Evolutionary conservation across 30 jellyfish, hydroid and myxozoan species (phyloP).

Genomic region (Pelagia noctiluca): DNA sequence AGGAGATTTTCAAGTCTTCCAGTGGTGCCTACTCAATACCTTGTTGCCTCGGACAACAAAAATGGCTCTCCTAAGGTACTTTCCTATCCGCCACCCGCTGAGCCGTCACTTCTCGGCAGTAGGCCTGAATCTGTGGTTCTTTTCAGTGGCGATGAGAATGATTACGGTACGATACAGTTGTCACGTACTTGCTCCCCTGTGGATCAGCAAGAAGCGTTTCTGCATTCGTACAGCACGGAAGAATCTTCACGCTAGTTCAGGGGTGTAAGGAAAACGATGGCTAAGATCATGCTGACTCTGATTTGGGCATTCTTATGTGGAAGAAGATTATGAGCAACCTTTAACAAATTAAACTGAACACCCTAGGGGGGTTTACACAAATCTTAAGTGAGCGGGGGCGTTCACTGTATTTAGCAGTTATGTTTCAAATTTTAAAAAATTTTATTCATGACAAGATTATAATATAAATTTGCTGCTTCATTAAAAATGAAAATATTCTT

Average conservation of each 20-base stretch:
- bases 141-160: constrained; percentile 66
- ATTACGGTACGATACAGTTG: constrained; percentile 68
- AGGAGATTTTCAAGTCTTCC: constrained; percentile 97
- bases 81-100: constrained; percentile 73
- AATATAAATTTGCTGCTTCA: too few relatives aligned
- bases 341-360: too few relatives aligned
- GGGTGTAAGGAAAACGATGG: too few relatives aligned
- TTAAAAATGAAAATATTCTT: too few relatives aligned
- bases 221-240: constrained; percentile 51
- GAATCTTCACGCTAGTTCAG: constrained; percentile 54
- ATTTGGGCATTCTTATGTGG: too few relatives aligned
- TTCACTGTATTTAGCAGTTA: too few relatives aligned
- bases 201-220: constrained; percentile 31
- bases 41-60: constrained; percentile 74
- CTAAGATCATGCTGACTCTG: too few relatives aligned
- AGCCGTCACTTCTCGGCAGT: constrained; percentile 36
- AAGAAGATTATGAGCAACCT: too few relatives aligned
- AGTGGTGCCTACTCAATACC: constrained; percentile 81
- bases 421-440: too few relatives aligned
- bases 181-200: constrained; percentile 94
- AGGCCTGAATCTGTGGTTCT: constrained; percentile 32
- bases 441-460: too few relatives aligned
- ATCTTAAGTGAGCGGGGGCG: too few relatives aligned
- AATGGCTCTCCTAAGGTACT: constrained; percentile 61
- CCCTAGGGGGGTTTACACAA: too few relatives aligned